Percentiles rank a stretch among this genome's conserved stretches.
Evolutionary conservation across 2,113 vertebrate genomes (phyloP).

Genomic region (Nesoenas mayeri): DNA sequence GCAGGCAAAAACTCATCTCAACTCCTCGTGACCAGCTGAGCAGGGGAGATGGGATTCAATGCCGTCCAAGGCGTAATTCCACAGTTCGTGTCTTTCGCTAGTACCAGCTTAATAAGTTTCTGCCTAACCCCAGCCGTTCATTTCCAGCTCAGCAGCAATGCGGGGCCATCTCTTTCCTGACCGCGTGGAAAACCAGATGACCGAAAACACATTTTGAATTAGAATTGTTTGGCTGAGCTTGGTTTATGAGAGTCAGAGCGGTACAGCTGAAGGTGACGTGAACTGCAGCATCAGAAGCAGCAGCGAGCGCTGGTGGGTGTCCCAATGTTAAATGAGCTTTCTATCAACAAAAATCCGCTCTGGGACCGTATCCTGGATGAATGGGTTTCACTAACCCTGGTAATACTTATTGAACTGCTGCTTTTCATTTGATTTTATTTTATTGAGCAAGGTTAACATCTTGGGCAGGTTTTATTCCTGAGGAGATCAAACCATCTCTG

Average conservation of each 20-base stretch:
- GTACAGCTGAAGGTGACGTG: not conserved
- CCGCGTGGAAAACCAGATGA: not conserved
- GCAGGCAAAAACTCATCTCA: conserved; percentile 43
- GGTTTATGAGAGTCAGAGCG: not conserved
- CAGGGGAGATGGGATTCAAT: conserved; percentile 48
- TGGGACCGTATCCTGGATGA: not conserved
- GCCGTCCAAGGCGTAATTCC: conserved; percentile 40
- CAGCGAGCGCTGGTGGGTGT: not conserved
- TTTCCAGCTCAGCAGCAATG: conserved; percentile 52
- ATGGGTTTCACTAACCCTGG: not conserved
- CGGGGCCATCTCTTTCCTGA: not conserved
- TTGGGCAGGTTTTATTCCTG: not conserved
- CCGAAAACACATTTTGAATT: not conserved
- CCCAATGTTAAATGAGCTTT: not conserved
- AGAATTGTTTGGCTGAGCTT: not conserved
- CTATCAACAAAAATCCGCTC: not conserved
- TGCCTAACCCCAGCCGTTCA: conserved; percentile 5
- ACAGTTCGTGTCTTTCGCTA: conserved; percentile 19
- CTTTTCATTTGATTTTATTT: not conserved
- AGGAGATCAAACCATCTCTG: conserved; percentile 22
- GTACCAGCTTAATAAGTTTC: conserved; percentile 2
- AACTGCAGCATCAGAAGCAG: not conserved
- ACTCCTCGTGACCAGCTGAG: conserved; percentile 38
- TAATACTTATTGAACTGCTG: not conserved
- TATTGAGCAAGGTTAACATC: conserved; percentile 31